Evolutionary conservation across 2,888 invertebrate species (phyloP).

Genomic region (Dilophus febrilis): DNA sequence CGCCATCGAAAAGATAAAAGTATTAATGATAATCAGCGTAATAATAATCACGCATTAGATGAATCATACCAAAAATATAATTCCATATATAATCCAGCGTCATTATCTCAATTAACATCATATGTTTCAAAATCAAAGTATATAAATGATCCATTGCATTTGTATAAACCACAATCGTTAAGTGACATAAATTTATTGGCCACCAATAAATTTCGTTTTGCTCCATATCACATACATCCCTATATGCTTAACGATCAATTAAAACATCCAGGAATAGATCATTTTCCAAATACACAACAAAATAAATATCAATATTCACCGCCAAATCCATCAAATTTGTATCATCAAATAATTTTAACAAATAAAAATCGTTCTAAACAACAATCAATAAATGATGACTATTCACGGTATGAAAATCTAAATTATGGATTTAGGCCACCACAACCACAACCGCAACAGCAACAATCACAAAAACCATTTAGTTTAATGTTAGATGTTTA

Average conservation of each 20-base stretch:
- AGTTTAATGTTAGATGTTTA: constrained; percentile 48
- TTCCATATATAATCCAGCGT: too few relatives aligned
- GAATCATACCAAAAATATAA: too few relatives aligned
- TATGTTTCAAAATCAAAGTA: too few relatives aligned
- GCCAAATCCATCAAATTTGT: constrained; percentile 7
- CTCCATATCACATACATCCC: constrained; percentile 17
- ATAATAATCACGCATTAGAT: too few relatives aligned
- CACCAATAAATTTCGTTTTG: constrained; percentile 32
- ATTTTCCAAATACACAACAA: background rate
- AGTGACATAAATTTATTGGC: constrained; percentile 58
- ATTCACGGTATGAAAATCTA: too few relatives aligned
- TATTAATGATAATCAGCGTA: constrained; percentile 16
- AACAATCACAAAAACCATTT: constrained; percentile 32
- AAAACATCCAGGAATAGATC: background rate
- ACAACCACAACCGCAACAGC: background rate
- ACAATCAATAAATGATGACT: too few relatives aligned
- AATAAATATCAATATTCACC: too few relatives aligned
- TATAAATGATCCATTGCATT: constrained; percentile 42
- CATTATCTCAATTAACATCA: too few relatives aligned
- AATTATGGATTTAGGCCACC: too few relatives aligned
- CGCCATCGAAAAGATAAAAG: constrained; percentile 26
- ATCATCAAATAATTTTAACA: constrained; percentile 6
- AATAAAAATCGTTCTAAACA: constrained; percentile 5
- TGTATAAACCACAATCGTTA: constrained; percentile 54
- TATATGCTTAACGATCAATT: background rate